Evolutionary conservation across 2,797 vertebrate genomes (phyloP), one percentile per base, ranked within the genome.

Genomic region (Hapalemur alaotrensis): DNA sequence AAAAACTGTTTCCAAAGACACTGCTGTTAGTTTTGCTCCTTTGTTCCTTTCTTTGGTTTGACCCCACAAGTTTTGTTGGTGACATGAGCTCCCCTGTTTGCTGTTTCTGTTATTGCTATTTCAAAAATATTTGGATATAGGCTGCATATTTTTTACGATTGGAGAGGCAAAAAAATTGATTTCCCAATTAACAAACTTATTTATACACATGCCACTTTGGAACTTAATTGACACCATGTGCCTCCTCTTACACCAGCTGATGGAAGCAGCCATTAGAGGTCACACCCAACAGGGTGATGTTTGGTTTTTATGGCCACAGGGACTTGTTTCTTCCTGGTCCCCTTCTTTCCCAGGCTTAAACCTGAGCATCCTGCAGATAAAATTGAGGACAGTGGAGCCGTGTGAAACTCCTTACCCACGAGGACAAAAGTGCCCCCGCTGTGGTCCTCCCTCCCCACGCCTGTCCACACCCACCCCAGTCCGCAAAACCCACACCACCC

Each of bases 161-260:
- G 38, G 70, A 54, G 95, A 93, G 54, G 30, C 9, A 72, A 97
- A 97, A 98, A 97, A 67, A 43, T 32, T 95, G 96, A 96, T 95
- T 95, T 97, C 96, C 91, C 90, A 89, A 89, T 94, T 94, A 97
- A 96, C 69, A 81, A 96, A 81, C 52, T 94, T 97, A 93, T 97
- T 96, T 97, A 91, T 94, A 94, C 89, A 61, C 88, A 86, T 69
- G 95, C 96, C 95, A 69, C 93, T 96, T 76, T 96, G 96, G 95
- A 97, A 85, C 73, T 88, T 97, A 97, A 98, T 95, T 91, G 97
- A 96, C 87, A 96, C 96, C 97, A 96, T 87, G 97, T 96, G 97
- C 96, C 91, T 95, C 92, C 82, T 14, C 65, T 22, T 63, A 89
- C 95, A 90, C 2, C 57, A 97, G 97, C 96, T 91, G 96, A 95